Percentiles rank a stretch among this genome's conserved stretches.
Evolutionary conservation across 2,797 vertebrate genomes (phyloP).

Genomic region (Astyanax mexicanus): DNA sequence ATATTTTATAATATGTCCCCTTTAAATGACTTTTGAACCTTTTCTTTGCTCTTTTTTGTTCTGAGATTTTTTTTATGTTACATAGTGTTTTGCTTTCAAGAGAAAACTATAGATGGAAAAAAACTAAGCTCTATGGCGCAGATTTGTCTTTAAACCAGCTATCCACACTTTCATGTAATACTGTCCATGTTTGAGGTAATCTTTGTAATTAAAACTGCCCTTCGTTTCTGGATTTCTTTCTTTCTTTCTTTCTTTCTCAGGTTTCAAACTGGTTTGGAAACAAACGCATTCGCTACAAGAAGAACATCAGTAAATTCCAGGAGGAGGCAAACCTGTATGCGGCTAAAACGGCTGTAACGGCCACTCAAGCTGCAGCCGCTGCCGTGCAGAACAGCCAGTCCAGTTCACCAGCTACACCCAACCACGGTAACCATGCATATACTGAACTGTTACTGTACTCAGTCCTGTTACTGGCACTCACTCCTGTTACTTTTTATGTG

Average conservation of each 20-base stretch:
- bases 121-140: too few species aligned
- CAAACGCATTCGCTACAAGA: conserved; percentile 99
- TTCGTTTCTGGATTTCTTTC: neutral
- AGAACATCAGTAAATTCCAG: conserved; percentile 99
- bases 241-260: conserved; percentile 59
- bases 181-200: neutral
- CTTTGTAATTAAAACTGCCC: neutral
- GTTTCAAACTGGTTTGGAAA: conserved; percentile 99
- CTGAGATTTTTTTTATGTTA: too few species aligned
- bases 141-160: neutral
- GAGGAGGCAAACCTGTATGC: conserved; percentile 98
- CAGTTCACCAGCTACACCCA: conserved; percentile 96
- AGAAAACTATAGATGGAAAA: too few species aligned
- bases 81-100: too few species aligned
- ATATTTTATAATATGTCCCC: too few species aligned
- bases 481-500: too few species aligned
- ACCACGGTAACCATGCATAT: conserved; percentile 86
- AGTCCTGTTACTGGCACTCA: too few species aligned
- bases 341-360: conserved; percentile 96
- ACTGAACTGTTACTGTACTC: too few species aligned
- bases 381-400: conserved; percentile 98
- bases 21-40: too few species aligned
- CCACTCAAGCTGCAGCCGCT: conserved; percentile 87
- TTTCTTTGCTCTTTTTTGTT: too few species aligned
- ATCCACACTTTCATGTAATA: neutral